Conservation (phyloP, 2,888 invertebrate genomes). For the Salticus scenicus region DNA sequence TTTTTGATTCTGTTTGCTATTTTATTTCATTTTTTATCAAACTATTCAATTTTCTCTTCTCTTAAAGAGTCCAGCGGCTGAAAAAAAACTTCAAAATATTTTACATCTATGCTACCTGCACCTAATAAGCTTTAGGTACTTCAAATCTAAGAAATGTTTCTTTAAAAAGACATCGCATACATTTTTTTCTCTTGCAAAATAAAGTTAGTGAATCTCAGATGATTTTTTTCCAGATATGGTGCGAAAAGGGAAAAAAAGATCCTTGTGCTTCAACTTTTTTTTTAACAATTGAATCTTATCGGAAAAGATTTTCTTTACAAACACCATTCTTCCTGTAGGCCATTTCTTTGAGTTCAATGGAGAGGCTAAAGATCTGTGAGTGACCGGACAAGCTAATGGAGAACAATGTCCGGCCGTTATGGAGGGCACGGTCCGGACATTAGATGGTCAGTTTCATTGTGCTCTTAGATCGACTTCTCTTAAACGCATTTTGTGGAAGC, state of each 20-base stretch:
- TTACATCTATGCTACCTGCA: not conserved
- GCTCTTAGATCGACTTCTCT: not conserved
- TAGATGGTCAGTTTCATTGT: conserved; percentile 60
- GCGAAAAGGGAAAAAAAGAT: conserved; percentile 19
- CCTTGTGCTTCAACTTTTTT: not conserved
- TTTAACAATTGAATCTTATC: not conserved
- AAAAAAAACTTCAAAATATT: too few species aligned
- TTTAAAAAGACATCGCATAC: too few species aligned
- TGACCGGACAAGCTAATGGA: conserved; percentile 51
- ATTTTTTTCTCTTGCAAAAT: not conserved
- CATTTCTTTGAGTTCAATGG: too few species aligned
- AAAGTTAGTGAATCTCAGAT: conserved; percentile 39
- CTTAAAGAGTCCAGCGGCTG: too few species aligned
- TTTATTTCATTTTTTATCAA: too few species aligned
- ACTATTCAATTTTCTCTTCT: too few species aligned
- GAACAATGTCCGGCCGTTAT: conserved; percentile 44
- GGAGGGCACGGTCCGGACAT: conserved; percentile 34
- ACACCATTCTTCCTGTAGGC: too few species aligned
- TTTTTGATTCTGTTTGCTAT: too few species aligned
- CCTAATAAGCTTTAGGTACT: not conserved
- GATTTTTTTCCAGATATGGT: conserved; percentile 45
- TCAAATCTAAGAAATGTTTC: not conserved
- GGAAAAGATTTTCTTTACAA: not conserved
- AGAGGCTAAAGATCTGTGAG: conserved; percentile 53
- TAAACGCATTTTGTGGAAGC: not conserved